Evolutionary conservation across 2,113 vertebrate genomes (phyloP).

Genomic region (Colaptes auratus): DNA sequence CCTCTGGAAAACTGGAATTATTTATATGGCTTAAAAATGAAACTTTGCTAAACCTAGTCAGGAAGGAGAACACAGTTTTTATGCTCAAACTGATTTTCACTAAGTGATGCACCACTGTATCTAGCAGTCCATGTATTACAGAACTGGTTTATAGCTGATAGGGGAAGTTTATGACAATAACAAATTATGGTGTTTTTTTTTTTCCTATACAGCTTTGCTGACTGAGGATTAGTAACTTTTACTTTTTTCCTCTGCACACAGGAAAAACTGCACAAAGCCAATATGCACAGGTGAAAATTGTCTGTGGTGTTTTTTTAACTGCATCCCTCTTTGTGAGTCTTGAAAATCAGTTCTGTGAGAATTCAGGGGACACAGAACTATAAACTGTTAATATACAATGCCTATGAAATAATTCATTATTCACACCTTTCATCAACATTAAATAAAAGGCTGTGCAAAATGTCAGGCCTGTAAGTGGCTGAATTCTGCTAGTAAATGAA

Average conservation of each 20-base stretch:
- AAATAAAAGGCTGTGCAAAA: not conserved
- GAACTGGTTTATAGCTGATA: too few relatives aligned
- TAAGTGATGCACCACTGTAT: rapidly evolving
- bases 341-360: not conserved
- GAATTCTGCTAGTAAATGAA: not conserved
- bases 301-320: not conserved
- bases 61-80: not conserved
- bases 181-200: not conserved
- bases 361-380: not conserved
- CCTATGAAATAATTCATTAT: not conserved
- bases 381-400: not conserved
- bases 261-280: not conserved
- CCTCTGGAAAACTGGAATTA: not conserved
- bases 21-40: not conserved
- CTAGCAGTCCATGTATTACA: not conserved
- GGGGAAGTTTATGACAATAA: not conserved
- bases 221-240: not conserved
- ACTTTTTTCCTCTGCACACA: not conserved
- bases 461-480: not conserved
- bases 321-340: not conserved
- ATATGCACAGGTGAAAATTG: not conserved
- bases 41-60: not conserved
- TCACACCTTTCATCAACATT: not conserved
- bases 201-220: not conserved
- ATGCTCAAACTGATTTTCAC: not conserved